Percentiles rank a stretch among this genome's conserved stretches.
Evolutionary conservation across 2,797 vertebrate genomes (phyloP).

Genomic region (Buphagus erythrorhynchus): DNA sequence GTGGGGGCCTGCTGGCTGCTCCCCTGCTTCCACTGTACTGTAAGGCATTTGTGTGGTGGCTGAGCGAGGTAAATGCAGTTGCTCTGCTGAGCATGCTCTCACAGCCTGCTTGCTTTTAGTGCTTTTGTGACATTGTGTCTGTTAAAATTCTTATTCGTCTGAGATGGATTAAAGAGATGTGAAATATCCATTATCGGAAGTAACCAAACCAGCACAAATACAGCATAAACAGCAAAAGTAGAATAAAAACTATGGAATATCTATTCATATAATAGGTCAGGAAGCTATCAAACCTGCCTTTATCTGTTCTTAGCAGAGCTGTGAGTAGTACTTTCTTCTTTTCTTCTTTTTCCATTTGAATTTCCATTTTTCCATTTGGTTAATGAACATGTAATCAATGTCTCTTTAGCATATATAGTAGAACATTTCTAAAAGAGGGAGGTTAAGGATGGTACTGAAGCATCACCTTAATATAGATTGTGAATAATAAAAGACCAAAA

Average conservation of each 20-base stretch:
- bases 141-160: not conserved
- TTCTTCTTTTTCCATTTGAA: not conserved
- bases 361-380: not conserved
- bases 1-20: not conserved
- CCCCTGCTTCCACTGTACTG: not conserved
- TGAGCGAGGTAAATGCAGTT: not conserved
- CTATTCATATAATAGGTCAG: not conserved
- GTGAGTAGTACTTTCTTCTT: not conserved
- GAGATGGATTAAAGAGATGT: not conserved
- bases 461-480: not conserved
- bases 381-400: not conserved
- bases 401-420: not conserved
- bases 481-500: not conserved
- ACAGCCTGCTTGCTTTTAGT: not conserved
- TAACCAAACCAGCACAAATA: not conserved
- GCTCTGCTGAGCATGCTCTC: not conserved
- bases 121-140: not conserved
- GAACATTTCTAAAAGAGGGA: not conserved
- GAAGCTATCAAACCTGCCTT: not conserved
- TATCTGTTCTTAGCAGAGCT: not conserved
- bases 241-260: not conserved
- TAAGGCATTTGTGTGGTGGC: not conserved
- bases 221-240: not conserved
- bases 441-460: not conserved
- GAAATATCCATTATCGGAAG: not conserved